A percentile compares a stretch with the other conserved stretches of the same genome.
Evolutionary conservation across 2,888 invertebrate genomes (phyloP).

Genomic region (Cinara cedri): DNA sequence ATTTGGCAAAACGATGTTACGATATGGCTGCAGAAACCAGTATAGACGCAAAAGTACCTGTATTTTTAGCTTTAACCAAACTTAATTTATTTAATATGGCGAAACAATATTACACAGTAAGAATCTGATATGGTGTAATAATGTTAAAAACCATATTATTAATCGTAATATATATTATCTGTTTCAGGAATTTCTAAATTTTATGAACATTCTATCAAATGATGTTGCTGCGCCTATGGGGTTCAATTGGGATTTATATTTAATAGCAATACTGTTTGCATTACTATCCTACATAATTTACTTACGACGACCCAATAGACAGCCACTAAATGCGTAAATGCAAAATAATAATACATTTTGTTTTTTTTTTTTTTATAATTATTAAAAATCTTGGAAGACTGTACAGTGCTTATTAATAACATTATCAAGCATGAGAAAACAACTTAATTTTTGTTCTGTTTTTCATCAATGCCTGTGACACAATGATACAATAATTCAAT

Average conservation of each 20-base stretch:
- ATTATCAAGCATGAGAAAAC: background rate
- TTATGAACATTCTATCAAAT: constrained; percentile 67
- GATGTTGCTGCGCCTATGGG: constrained; percentile 73
- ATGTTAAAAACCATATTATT: background rate
- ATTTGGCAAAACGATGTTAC: constrained; percentile 96
- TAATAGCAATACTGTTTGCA: constrained; percentile 81
- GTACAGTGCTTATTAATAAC: constrained; percentile 39
- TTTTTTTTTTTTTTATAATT: constrained; percentile 18
- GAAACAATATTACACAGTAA: constrained; percentile 77
- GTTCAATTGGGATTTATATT: constrained; percentile 93
- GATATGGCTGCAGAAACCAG: constrained; percentile 94
- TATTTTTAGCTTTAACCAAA: constrained; percentile 86
- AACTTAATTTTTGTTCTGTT: background rate
- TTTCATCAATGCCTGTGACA: background rate
- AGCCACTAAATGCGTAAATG: constrained; percentile 43
- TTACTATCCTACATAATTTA: constrained; percentile 84
- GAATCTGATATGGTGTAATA: background rate
- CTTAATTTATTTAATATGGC: constrained; percentile 77
- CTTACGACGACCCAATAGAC: constrained; percentile 66
- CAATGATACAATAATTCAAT: background rate
- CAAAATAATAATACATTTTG: constrained; percentile 12
- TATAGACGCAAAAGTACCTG: constrained; percentile 91
- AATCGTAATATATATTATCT: constrained; percentile 60
- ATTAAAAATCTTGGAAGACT: constrained; percentile 41
- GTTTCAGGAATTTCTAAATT: constrained; percentile 68